These are phyloP conservation scores for Andrena minutula DNA, from an alignment of 2,888 invertebrate genomes.

Conservation along the genomic window DNA sequence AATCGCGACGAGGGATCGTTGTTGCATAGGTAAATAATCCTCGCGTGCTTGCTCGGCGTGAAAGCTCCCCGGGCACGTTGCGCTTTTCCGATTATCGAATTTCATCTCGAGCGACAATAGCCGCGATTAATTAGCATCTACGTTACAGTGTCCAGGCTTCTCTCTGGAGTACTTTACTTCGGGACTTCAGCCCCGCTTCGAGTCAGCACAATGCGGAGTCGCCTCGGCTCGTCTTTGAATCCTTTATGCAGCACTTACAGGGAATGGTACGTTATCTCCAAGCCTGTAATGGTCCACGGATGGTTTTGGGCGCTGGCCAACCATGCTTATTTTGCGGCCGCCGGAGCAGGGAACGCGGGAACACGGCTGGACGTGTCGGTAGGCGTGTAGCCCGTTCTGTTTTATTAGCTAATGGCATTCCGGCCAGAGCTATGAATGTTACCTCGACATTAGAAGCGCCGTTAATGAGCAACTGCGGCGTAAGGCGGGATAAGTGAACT, in stretches of 20 bases:
- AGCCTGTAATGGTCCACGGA: constrained; percentile 13
- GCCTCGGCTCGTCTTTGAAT: constrained; percentile 29
- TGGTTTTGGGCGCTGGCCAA: constrained; percentile 30
- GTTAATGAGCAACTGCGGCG: constrained; percentile 59
- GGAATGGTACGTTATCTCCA: constrained; percentile 13
- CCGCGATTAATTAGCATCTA: not conserved
- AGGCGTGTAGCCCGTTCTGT: constrained; percentile 13
- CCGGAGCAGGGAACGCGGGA: constrained; percentile 16
- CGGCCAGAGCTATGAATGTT: constrained; percentile 41
- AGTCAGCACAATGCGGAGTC: not conserved
- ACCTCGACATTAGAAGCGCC: constrained; percentile 49
- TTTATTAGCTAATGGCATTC: constrained; percentile 59
- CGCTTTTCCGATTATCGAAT: constrained; percentile 2
- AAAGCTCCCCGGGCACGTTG: no score
- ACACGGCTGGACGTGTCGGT: constrained; percentile 25
- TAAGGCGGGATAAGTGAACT: constrained; percentile 56
- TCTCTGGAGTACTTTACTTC: not conserved
- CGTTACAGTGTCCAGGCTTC: not conserved
- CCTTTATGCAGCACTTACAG: constrained; percentile 32
- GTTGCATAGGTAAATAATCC: constrained; percentile 13
- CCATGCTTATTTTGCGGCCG: constrained; percentile 25
- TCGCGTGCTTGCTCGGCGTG: constrained; percentile 5
- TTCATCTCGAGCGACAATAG: not conserved
- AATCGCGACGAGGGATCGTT: constrained; percentile 36
- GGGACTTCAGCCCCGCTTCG: not conserved